phyloP scores from a whole-genome alignment of 1,140 invertebrate genomes.

The Drosophila kurseongensis region DNA sequence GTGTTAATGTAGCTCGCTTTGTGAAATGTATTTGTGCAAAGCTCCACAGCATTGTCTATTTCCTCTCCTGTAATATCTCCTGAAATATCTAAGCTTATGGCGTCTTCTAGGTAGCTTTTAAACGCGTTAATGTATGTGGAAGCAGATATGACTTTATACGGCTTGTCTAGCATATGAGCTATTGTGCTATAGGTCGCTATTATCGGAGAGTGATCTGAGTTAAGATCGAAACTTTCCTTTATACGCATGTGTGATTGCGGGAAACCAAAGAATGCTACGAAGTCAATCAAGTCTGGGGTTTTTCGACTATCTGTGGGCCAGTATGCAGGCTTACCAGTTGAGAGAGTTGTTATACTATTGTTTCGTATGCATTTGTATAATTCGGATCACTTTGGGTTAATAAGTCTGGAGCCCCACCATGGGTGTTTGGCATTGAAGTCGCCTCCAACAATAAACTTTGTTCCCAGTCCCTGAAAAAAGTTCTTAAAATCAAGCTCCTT shows the following conservation, averaged over 20 bases:
- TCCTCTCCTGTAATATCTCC: slow-evolving; percentile 29
- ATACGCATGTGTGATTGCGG: slow-evolving; percentile 12
- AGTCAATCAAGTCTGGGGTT: slow-evolving; percentile 82
- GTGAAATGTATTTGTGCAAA: slow-evolving; percentile 36
- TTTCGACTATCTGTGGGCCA: slow-evolving; percentile 77
- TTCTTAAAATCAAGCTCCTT: slow-evolving; percentile 11
- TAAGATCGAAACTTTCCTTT: slow-evolving; percentile 26
- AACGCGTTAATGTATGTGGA: slow-evolving; percentile 30
- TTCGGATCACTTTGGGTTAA: not conserved
- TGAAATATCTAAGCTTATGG: slow-evolving; percentile 17
- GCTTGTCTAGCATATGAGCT: not conserved
- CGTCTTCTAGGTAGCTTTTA: slow-evolving; percentile 28
- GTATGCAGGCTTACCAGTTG: too few relatives aligned
- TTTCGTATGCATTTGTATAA: slow-evolving; percentile 7
- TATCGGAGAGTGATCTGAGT: slow-evolving; percentile 34
- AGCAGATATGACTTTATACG: slow-evolving; percentile 1
- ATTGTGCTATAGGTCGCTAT: slow-evolving; percentile 3
- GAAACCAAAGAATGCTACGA: slow-evolving; percentile 70
- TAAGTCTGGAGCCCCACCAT: too few relatives aligned
- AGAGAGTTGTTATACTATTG: slow-evolving; percentile 10
- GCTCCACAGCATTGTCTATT: slow-evolving; percentile 42
- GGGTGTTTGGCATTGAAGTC: too few relatives aligned
- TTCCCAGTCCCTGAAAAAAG: slow-evolving; percentile 7
- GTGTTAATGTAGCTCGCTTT: slow-evolving; percentile 8
- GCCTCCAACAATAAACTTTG: too few relatives aligned